phyloP scores from a whole-genome alignment of 2,888 invertebrate genomes.

The Chouioia cunea region DNA sequence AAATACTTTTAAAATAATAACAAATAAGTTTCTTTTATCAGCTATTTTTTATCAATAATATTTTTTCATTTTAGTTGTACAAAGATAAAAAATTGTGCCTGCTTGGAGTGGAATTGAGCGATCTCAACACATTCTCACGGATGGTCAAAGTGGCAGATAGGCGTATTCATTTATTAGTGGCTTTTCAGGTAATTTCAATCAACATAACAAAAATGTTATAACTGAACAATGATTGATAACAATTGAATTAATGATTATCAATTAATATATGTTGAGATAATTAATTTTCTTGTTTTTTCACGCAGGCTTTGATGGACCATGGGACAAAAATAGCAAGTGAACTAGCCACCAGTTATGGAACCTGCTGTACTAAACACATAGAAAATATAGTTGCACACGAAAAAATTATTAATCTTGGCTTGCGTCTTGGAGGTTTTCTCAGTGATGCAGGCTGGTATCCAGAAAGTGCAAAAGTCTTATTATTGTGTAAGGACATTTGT shows the following conservation, averaged over 20 bases:
- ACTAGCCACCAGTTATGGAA: slow-evolving; percentile 61
- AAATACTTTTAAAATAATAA: not conserved
- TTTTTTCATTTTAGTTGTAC: slow-evolving; percentile 74
- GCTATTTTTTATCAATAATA: slow-evolving; percentile 45
- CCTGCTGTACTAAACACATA: slow-evolving; percentile 53
- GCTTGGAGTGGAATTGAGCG: slow-evolving; percentile 78
- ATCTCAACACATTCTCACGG: slow-evolving; percentile 78
- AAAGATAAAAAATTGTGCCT: slow-evolving; percentile 78
- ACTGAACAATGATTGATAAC: not conserved
- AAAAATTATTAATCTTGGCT: slow-evolving; percentile 61
- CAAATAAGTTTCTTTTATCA: slow-evolving; percentile 19
- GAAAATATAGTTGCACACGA: slow-evolving; percentile 53
- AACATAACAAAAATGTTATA: not conserved
- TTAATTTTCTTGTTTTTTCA: slow-evolving; percentile 14
- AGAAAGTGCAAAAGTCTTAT: slow-evolving; percentile 81
- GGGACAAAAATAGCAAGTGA: slow-evolving; percentile 73
- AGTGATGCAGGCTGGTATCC: slow-evolving; percentile 90
- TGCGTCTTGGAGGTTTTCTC: slow-evolving; percentile 78
- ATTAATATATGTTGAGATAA: slow-evolving; percentile 13
- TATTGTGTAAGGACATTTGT: slow-evolving; percentile 78
- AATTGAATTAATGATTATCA: too few relatives aligned
- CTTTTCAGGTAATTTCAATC: slow-evolving; percentile 74
- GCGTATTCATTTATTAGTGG: slow-evolving; percentile 77
- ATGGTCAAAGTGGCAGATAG: slow-evolving; percentile 79
- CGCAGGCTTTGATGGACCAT: slow-evolving; percentile 75